Conservation (phyloP, 2,888 invertebrate genomes). For the Ctena decussata region DNA sequence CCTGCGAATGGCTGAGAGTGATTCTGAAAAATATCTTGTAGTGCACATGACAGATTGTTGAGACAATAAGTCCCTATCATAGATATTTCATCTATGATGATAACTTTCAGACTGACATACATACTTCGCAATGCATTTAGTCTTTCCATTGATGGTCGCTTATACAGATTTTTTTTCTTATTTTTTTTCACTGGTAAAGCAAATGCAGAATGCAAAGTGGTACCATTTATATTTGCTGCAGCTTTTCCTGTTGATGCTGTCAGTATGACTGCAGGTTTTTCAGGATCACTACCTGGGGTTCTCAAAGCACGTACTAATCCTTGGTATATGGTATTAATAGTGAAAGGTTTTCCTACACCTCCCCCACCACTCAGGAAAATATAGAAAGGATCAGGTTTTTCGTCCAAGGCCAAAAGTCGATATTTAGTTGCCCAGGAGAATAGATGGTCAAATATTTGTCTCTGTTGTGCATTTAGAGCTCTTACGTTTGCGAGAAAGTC, state of each 20-base stretch:
- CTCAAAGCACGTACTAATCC: slow-evolving; percentile 21
- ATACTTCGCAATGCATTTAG: slow-evolving; percentile 35
- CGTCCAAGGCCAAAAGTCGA: no score
- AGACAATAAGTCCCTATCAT: slow-evolving; percentile 25
- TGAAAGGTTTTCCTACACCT: slow-evolving; percentile 58
- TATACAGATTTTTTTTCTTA: slow-evolving; percentile 6
- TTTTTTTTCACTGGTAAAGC: slow-evolving; percentile 38
- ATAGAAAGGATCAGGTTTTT: no score
- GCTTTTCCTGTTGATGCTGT: slow-evolving; percentile 67
- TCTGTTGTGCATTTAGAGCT: no score
- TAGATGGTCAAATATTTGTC: no score
- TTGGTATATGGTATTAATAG: slow-evolving; percentile 50
- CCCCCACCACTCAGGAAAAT: slow-evolving; percentile 41
- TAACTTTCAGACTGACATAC: slow-evolving; percentile 36
- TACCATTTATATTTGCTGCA: slow-evolving; percentile 59
- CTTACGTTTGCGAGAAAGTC: no score
- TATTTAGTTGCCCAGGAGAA: no score
- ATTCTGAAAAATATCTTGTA: slow-evolving; percentile 6
- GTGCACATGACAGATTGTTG: not conserved
- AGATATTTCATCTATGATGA: slow-evolving; percentile 56
- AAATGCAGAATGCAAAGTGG: slow-evolving; percentile 56
- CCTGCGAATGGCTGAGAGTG: slow-evolving; percentile 46
- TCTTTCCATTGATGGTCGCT: slow-evolving; percentile 5
- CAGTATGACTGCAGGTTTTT: slow-evolving; percentile 41
- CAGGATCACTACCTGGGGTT: slow-evolving; percentile 22